These are phyloP conservation scores for Perizoma flavofasciatum DNA, from an alignment of 2,888 invertebrate genomes.

Conservation along the genomic window DNA sequence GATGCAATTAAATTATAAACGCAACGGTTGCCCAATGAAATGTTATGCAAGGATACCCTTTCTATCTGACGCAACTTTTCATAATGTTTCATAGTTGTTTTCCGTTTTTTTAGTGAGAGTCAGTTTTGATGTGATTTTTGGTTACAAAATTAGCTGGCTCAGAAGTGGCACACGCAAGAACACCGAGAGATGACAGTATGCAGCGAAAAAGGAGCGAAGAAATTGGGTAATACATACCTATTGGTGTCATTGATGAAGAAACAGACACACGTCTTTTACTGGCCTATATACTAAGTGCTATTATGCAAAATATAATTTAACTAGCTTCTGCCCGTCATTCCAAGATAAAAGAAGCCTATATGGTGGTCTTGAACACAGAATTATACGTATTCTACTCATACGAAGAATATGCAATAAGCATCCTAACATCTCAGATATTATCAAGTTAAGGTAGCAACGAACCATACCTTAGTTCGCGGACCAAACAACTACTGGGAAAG, in stretches of 20 bases:
- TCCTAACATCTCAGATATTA: no score
- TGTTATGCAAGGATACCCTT: constrained; percentile 65
- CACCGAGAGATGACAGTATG: constrained; percentile 25
- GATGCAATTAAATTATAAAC: constrained; percentile 40
- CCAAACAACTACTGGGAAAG: no score
- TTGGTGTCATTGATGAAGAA: constrained; percentile 12
- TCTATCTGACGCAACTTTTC: constrained; percentile 67
- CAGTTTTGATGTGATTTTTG: constrained; percentile 32
- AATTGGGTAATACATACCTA: constrained; percentile 11
- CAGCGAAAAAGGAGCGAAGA: constrained; percentile 24
- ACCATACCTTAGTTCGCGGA: no score
- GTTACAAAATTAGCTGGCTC: constrained; percentile 42
- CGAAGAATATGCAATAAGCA: no score
- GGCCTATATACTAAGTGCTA: constrained; percentile 1
- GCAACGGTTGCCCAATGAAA: constrained; percentile 36
- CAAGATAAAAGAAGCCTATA: no score
- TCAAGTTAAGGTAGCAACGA: no score
- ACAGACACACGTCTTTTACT: background rate
- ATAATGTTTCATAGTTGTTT: constrained; percentile 57
- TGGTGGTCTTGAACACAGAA: no score
- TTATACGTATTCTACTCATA: no score
- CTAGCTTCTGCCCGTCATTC: no score
- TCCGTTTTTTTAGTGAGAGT: constrained; percentile 42
- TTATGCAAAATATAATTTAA: no score
- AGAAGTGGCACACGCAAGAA: constrained; percentile 21